phyloP scores from a whole-genome alignment of 2,797 vertebrate genomes.

The Galago senegalensis region DNA sequence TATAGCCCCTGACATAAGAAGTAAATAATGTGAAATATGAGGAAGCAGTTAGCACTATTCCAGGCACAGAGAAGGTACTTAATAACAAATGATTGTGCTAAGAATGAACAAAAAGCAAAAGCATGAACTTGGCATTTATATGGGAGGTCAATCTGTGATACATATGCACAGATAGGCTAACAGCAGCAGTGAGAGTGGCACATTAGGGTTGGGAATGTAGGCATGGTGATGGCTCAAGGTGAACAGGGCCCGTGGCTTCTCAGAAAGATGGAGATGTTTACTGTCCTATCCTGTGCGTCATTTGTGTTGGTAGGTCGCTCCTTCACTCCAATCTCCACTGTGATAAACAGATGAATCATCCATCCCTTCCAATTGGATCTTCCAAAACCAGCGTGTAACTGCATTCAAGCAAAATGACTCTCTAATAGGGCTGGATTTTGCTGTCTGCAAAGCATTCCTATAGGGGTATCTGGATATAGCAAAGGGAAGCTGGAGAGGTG shows the following conservation, averaged over 20 bases:
- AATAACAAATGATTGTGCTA: background rate
- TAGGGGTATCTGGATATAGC: background rate
- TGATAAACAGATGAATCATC: background rate
- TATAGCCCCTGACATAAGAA: background rate
- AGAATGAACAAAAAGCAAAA: background rate
- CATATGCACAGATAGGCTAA: background rate
- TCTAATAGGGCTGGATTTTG: background rate
- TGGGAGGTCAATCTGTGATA: background rate
- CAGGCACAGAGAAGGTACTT: background rate
- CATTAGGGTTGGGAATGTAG: background rate
- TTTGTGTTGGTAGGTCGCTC: background rate
- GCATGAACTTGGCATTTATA: background rate
- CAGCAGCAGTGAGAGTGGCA: background rate
- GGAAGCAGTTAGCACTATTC: background rate
- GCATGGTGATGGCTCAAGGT: no score
- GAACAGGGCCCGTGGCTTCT: background rate
- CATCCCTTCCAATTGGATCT: background rate
- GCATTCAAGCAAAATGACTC: background rate
- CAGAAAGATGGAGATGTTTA: background rate
- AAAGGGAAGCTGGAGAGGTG: background rate
- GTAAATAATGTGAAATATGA: background rate
- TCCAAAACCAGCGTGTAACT: background rate
- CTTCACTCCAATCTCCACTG: background rate
- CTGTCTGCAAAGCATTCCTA: background rate
- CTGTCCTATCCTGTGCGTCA: fast-evolving